Evolutionary conservation across 2,113 vertebrate species (phyloP).

Genomic region (Hippocampus zosterae): DNA sequence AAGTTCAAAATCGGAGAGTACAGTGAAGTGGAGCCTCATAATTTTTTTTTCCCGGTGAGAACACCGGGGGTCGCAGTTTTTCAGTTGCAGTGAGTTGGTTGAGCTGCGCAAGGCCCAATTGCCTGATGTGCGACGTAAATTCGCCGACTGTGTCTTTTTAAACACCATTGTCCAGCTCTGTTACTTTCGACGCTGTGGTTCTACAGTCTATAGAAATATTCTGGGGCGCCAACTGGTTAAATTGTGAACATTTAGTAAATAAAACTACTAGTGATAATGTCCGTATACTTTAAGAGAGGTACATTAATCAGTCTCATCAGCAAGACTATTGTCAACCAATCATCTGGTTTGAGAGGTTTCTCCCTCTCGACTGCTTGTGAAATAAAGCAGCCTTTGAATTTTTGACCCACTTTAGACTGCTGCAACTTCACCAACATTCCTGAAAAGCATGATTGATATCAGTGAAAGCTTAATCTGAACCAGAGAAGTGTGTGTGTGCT

Average conservation of each 20-base stretch:
- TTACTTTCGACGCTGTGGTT: neutral
- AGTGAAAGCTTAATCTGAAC: conserved; percentile 17
- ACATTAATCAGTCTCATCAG: neutral
- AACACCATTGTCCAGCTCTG: too few relatives aligned
- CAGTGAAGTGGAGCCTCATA: neutral
- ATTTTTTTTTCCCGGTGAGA: neutral
- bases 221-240: neutral
- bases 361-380: neutral
- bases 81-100: neutral
- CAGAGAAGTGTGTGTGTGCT: conserved; percentile 3
- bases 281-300: neutral
- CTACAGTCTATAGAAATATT: neutral
- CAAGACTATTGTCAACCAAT: too few relatives aligned
- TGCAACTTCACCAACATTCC: conserved; percentile 32
- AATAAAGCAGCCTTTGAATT: conserved; percentile 19
- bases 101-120: neutral
- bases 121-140: neutral
- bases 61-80: neutral
- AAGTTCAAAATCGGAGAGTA: neutral
- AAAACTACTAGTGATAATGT: neutral
- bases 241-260: neutral
- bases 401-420: conserved; percentile 40
- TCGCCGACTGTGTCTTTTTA: too few relatives aligned
- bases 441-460: conserved; percentile 29
- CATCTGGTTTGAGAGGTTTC: neutral